Evolutionary conservation across 2,888 invertebrate species (phyloP).

Genomic region (Yponomeuta plumbellus): DNA sequence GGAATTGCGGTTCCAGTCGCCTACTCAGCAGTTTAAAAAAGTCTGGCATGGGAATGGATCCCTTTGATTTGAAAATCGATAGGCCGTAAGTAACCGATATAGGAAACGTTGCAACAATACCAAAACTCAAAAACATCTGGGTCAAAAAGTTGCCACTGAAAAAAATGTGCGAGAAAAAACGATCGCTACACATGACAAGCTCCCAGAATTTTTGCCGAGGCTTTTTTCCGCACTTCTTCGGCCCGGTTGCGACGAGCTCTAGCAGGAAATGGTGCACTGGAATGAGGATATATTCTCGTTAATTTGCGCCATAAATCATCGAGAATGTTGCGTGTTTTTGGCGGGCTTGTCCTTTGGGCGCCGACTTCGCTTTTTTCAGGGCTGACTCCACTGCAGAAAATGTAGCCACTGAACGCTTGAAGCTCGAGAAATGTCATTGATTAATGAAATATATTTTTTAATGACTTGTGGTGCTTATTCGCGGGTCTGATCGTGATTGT

Average conservation of each 20-base stretch:
- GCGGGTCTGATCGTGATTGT: too few species aligned
- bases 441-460: too few species aligned
- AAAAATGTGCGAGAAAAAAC: conserved; percentile 14
- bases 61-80: neutral
- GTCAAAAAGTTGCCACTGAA: neutral
- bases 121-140: conserved; percentile 1
- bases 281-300: conserved; percentile 76
- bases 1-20: too few species aligned
- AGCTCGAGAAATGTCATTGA: too few species aligned
- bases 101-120: neutral
- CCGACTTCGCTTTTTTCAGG: conserved; percentile 22
- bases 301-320: conserved; percentile 76
- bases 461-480: too few species aligned
- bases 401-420: neutral
- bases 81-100: neutral
- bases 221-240: conserved; percentile 54
- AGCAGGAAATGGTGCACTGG: conserved; percentile 73
- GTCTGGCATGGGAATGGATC: too few species aligned
- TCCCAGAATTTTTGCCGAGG: conserved; percentile 42
- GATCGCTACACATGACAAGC: conserved; percentile 21
- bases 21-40: too few species aligned
- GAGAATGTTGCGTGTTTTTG: conserved; percentile 59
- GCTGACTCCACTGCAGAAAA: neutral
- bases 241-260: conserved; percentile 60
- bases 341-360: conserved; percentile 33